A percentile compares a stretch with the other conserved stretches of the same genome.
Conservation (phyloP, 2,797 vertebrate species). For the Poecilia gillii region DNA sequence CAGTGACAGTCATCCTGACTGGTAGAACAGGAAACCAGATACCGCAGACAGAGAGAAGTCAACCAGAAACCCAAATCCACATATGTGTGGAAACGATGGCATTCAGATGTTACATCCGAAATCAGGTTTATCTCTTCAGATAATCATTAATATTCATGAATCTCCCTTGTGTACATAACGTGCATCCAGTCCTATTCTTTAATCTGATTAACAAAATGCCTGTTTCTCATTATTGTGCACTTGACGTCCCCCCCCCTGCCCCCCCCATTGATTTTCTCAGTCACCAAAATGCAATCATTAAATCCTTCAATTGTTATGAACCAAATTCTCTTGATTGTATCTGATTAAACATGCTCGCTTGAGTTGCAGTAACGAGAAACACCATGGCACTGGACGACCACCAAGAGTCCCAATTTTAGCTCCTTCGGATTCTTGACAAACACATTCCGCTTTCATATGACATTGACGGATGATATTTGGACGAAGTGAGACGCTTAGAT, state of each 20-base stretch:
- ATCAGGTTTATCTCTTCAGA: neutral
- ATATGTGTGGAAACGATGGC: slow-evolving; percentile 24
- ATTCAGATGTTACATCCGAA: neutral
- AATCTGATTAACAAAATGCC: slow-evolving; percentile 27
- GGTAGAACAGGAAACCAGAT: slow-evolving; percentile 51
- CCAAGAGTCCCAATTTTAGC: slow-evolving; percentile 59
- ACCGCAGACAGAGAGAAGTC: slow-evolving; percentile 18
- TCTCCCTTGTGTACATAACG: neutral
- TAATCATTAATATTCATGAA: neutral
- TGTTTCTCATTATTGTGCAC: slow-evolving; percentile 55
- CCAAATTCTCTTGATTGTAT: slow-evolving; percentile 74
- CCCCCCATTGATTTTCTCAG: slow-evolving; percentile 42
- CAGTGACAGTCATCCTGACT: slow-evolving; percentile 35
- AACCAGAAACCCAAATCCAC: slow-evolving; percentile 17
- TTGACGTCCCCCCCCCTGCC: neutral
- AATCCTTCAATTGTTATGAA: slow-evolving; percentile 64
- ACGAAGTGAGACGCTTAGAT: slow-evolving; percentile 72
- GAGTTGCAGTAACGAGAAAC: slow-evolving; percentile 69
- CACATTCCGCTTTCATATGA: slow-evolving; percentile 75
- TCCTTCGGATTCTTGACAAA: slow-evolving; percentile 61
- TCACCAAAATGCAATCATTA: slow-evolving; percentile 55
- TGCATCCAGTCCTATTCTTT: neutral
- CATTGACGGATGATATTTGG: slow-evolving; percentile 83
- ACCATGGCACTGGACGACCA: slow-evolving; percentile 66
- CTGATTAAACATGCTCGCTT: slow-evolving; percentile 71